These are phyloP conservation scores for Peromyscus eremicus DNA, from an alignment of 2,797 vertebrate species.

Conservation along the genomic window DNA sequence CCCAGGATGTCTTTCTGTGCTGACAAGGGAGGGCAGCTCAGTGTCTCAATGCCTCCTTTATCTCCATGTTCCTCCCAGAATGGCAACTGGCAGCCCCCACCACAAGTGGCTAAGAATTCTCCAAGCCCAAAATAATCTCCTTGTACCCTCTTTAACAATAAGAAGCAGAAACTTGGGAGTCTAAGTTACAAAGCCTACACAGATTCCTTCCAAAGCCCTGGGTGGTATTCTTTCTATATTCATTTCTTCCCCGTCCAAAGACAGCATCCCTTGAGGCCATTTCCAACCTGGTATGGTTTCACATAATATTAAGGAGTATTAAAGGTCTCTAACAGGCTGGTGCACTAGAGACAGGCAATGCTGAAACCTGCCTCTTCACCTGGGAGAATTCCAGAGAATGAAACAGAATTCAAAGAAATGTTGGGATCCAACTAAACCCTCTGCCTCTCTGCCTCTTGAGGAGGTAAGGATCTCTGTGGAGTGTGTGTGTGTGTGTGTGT, in stretches of 20 bases:
- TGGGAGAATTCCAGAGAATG: neutral
- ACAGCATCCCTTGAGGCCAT: constrained; percentile 39
- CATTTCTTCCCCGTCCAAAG: constrained; percentile 41
- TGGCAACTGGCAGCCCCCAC: constrained; percentile 49
- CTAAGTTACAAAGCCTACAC: constrained; percentile 50
- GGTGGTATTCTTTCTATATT: constrained; percentile 23
- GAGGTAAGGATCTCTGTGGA: neutral
- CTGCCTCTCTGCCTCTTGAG: rapidly evolving
- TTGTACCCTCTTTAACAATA: constrained; percentile 22
- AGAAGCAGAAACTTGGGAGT: constrained; percentile 60
- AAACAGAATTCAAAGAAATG: neutral
- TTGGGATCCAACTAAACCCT: neutral
- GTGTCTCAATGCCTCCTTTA: constrained; percentile 29
- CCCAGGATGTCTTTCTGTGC: neutral
- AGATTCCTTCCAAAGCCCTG: constrained; percentile 62
- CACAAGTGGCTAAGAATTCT: constrained; percentile 24
- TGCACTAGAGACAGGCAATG: rapidly evolving
- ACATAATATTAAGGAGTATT: constrained; percentile 30
- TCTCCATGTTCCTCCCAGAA: constrained; percentile 49
- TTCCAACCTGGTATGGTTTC: constrained; percentile 58
- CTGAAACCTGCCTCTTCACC: neutral
- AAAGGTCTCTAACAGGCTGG: rapidly evolving
- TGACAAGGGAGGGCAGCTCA: constrained; percentile 30
- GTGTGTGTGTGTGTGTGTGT: neutral
- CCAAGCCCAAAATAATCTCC: constrained; percentile 71